These are phyloP conservation scores for Connochaetes taurinus DNA, from an alignment of 2,113 vertebrate species.

Conservation along the genomic window DNA sequence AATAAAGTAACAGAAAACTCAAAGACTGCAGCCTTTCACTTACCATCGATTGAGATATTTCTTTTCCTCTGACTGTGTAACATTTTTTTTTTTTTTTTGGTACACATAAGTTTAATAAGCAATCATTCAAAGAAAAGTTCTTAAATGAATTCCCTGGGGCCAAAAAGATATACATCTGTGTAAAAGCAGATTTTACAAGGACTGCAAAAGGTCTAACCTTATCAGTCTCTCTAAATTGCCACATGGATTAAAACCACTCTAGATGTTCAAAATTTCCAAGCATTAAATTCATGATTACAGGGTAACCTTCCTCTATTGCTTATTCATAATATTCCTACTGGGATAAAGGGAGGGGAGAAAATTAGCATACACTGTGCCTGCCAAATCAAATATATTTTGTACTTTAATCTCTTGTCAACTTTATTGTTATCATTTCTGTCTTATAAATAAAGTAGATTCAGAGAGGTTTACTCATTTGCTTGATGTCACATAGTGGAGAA, in stretches of 20 bases:
- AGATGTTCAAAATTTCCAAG: background rate
- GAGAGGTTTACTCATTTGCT: background rate
- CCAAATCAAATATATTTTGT: background rate
- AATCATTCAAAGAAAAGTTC: background rate
- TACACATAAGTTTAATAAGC: background rate
- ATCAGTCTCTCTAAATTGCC: background rate
- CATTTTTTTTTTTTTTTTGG: background rate
- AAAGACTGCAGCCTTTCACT: background rate
- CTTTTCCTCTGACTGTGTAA: background rate
- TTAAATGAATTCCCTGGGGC: background rate
- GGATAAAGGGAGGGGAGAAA: background rate
- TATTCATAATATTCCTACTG: background rate
- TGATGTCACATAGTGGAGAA: background rate
- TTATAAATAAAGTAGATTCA: background rate
- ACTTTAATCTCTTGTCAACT: background rate
- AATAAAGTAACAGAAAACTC: background rate
- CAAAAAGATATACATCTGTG: background rate
- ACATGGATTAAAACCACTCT: background rate
- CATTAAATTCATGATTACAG: background rate
- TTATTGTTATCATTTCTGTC: background rate
- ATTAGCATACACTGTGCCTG: background rate
- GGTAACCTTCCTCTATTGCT: background rate
- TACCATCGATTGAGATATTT: background rate
- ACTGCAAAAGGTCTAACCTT: background rate
- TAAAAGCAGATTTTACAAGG: background rate